Evolutionary conservation across 2,113 vertebrate genomes (phyloP), one percentile per base, ranked within the genome.

Genomic region (Turdus rufiventris): DNA sequence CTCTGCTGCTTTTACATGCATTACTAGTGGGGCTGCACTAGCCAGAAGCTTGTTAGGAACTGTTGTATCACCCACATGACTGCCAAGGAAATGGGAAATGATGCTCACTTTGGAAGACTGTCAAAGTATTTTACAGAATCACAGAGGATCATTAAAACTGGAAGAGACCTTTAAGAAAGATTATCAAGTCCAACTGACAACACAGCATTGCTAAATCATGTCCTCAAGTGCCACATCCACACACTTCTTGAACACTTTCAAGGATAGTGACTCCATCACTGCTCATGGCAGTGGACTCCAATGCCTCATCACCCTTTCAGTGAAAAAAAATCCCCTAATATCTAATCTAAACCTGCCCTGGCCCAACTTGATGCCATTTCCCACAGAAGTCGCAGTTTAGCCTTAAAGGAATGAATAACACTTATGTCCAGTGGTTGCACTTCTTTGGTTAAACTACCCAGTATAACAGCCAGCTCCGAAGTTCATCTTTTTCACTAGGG

Each of bases 121-220:
- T n/a, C 47, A 21, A 2, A n/a, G 33, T 18, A 31, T 56, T 67
- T n/a, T 40, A 60, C 2, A 65, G 25, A 57, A 33, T 12, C 65
- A 40, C 21, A 60, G 33, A 74, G 18, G n/a, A n/a, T 31, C 43
- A 60, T 7, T 28, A 18, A 12, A 9, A 33, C 3, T 51, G 38
- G 45, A 43, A 26, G 36, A 86, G 14, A 76, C 54, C 61, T 61
- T 61, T 34, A 31, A 15, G 24, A 61, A 29, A 21, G 24, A 67
- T 10, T 33, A 42, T 3, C 0, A 1, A 53, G 38, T n/a, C 60
- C 45, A 57, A 12, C 3, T 50, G n/a, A 29, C 16, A 60, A 31
- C 8, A 24, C 68, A 60, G 53, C 53, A 31, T 0, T 34, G 61
- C n/a, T 45, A 40, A 45, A 58, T 24, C 24, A 7, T 1, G 3